Evolutionary conservation across 2,888 invertebrate species (phyloP).

Genomic region (Tortricodes alternella): DNA sequence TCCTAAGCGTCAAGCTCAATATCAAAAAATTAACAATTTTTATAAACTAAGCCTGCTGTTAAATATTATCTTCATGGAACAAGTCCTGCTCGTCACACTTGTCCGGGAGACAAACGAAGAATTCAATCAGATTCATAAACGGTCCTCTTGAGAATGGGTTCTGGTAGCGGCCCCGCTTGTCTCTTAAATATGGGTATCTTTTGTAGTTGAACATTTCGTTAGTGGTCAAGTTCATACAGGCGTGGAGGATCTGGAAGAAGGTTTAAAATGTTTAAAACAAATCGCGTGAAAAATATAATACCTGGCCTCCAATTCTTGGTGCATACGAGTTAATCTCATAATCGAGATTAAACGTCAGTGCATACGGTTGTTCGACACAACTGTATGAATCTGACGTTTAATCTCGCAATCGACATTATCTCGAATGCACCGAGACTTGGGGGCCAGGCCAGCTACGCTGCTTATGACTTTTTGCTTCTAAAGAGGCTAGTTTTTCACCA

Average conservation of each 20-base stretch:
- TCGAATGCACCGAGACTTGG: no score
- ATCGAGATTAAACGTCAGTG: no score
- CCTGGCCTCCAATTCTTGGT: no score
- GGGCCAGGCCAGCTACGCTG: no score
- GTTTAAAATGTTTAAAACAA: conserved; percentile 24
- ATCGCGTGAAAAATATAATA: background rate
- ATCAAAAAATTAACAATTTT: background rate
- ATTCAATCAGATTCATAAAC: conserved; percentile 93
- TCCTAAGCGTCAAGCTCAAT: background rate
- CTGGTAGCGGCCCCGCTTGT: conserved; percentile 93
- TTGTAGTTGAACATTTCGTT: conserved; percentile 98
- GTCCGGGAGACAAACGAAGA: conserved; percentile 93
- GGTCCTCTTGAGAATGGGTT: conserved; percentile 97
- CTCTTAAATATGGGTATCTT: conserved; percentile 93
- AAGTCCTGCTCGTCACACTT: conserved; percentile 89
- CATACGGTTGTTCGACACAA: no score
- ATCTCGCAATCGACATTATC: no score
- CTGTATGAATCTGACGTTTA: no score
- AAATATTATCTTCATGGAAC: conserved; percentile 85
- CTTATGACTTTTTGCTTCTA: no score
- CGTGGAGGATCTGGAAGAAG: conserved; percentile 90
- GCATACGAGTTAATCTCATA: no score
- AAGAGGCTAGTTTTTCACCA: no score
- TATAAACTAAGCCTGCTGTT: conserved; percentile 42
- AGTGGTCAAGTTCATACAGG: conserved; percentile 96